These are phyloP conservation scores for Phortica okadai DNA, from an alignment of 2,888 invertebrate species.

Conservation along the genomic window DNA sequence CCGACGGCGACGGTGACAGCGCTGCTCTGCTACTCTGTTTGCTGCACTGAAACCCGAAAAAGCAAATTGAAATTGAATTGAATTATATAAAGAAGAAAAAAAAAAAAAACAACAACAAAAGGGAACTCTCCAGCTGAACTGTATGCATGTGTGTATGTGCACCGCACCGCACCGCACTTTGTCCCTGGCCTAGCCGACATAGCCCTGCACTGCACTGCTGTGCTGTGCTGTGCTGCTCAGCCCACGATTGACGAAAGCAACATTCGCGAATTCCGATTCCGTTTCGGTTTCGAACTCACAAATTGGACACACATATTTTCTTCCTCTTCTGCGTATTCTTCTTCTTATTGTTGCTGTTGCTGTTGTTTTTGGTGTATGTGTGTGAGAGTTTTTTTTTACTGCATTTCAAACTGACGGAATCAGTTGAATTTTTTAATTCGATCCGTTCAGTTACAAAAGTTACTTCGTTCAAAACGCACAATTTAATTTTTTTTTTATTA, in stretches of 20 bases:
- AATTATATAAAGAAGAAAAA: slow-evolving; percentile 32
- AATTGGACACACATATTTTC: slow-evolving; percentile 56
- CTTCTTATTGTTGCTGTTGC: not conserved
- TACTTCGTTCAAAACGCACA: slow-evolving; percentile 71
- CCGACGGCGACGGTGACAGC: not conserved
- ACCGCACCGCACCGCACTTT: too few relatives aligned
- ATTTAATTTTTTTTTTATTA: slow-evolving; percentile 34
- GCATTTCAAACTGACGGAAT: slow-evolving; percentile 73
- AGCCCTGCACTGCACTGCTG: slow-evolving; percentile 15
- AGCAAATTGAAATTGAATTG: slow-evolving; percentile 42
- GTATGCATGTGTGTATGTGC: too few relatives aligned
- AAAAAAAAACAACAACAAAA: slow-evolving; percentile 39
- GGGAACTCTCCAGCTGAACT: slow-evolving; percentile 39
- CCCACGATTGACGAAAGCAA: not conserved
- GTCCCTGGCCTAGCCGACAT: too few relatives aligned
- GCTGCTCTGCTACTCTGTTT: slow-evolving; percentile 4
- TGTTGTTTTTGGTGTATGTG: not conserved
- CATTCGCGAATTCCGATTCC: slow-evolving; percentile 7
- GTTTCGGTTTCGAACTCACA: slow-evolving; percentile 13
- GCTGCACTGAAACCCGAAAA: slow-evolving; percentile 55
- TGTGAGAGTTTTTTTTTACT: slow-evolving; percentile 50
- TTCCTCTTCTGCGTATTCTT: not conserved
- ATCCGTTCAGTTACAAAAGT: slow-evolving; percentile 75
- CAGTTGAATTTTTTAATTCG: slow-evolving; percentile 77
- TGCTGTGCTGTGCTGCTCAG: slow-evolving; percentile 10